phyloP scores from a whole-genome alignment of 1,140 invertebrate species.

The Drosophila miranda region DNA sequence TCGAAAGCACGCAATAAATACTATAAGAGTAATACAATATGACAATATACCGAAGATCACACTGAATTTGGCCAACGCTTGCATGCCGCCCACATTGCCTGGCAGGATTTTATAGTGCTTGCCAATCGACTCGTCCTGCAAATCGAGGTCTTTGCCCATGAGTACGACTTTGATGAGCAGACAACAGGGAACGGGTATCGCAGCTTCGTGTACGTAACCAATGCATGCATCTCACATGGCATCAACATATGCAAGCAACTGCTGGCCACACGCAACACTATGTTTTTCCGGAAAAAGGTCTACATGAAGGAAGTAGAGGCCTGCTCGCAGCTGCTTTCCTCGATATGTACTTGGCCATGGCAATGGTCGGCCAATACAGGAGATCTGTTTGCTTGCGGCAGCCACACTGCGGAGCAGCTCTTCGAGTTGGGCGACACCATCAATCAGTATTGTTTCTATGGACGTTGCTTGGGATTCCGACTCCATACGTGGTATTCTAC shows the following conservation, averaged over 20 bases:
- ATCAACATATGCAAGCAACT: conserved; percentile 88
- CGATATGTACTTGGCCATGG: conserved; percentile 87
- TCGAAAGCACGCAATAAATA: no score
- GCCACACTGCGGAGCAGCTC: conserved; percentile 89
- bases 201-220: conserved; percentile 91
- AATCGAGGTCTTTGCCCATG: conserved; percentile 86
- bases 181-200: conserved; percentile 96
- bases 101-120: conserved; percentile 87
- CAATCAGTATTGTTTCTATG: conserved; percentile 97
- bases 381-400: conserved; percentile 87
- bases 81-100: conserved; percentile 73
- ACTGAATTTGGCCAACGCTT: conserved; percentile 70
- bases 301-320: conserved; percentile 91
- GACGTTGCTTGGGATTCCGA: conserved; percentile 92
- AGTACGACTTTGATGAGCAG: conserved; percentile 92
- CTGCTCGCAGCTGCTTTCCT: conserved; percentile 88
- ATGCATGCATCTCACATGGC: conserved; percentile 88
- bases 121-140: conserved; percentile 87
- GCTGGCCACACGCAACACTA: conserved; percentile 86
- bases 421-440: conserved; percentile 90
- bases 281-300: conserved; percentile 92
- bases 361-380: conserved; percentile 86
- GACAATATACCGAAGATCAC: no score
- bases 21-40: no score
- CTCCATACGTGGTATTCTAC: conserved; percentile 90